These are phyloP conservation scores for Eupeodes luniger DNA, from an alignment of 2,888 invertebrate genomes.

Conservation along the genomic window DNA sequence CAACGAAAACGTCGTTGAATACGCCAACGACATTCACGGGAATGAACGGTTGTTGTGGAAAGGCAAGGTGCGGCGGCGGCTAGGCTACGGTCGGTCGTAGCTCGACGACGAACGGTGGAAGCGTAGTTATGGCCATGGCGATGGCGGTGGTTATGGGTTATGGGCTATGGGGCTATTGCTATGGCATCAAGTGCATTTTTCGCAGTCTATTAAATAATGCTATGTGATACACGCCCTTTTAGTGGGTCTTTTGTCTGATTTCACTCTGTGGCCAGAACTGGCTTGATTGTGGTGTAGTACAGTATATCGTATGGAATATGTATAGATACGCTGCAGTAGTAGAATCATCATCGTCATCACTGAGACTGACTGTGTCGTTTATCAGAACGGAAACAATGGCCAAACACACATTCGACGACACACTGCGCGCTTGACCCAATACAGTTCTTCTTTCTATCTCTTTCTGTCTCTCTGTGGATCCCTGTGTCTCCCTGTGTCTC, in stretches of 20 bases:
- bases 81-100: background rate
- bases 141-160: background rate
- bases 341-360: constrained; percentile 3
- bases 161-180: background rate
- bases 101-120: background rate
- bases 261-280: constrained; percentile 21
- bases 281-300: background rate
- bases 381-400: constrained; percentile 62
- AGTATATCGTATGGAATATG: too few relatives aligned
- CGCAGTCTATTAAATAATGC: constrained; percentile 71
- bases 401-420: constrained; percentile 42
- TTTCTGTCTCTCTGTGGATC: background rate
- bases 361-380: constrained; percentile 32
- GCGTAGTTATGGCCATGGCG: background rate
- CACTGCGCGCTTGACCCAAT: constrained; percentile 54
- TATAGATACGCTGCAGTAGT: background rate
- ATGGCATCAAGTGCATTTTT: constrained; percentile 67
- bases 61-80: background rate
- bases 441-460: constrained; percentile 5
- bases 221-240: constrained; percentile 71
- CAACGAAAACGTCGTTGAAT: constrained; percentile 12
- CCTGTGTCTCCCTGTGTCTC: background rate
- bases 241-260: constrained; percentile 65
- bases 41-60: background rate
- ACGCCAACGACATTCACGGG: constrained; percentile 2